phyloP scores from a whole-genome alignment of 2,797 vertebrate genomes.

The Cryptoblepharus egeriae region DNA sequence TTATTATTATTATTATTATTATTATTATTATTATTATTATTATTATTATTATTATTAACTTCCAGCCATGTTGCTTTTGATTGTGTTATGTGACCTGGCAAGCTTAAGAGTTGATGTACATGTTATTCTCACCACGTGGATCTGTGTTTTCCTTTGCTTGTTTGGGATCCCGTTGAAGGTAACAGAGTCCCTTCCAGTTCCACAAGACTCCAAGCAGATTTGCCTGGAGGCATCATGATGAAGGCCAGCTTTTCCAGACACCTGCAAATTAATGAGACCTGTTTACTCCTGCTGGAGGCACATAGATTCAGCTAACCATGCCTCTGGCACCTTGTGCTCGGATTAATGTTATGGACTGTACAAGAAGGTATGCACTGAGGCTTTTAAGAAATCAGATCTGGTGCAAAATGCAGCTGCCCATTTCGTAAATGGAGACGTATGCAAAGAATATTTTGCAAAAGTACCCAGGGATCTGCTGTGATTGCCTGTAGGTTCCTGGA shows the following conservation, averaged over 20 bases:
- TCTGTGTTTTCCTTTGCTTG: background rate
- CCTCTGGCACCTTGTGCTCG: slow-evolving; percentile 5
- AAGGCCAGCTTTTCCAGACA: background rate
- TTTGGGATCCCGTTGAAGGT: background rate
- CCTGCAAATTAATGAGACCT: background rate
- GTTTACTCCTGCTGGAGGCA: slow-evolving; percentile 8
- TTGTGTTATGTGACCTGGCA: background rate
- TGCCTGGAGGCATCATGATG: background rate
- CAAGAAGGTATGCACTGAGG: background rate
- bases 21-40: too few species aligned
- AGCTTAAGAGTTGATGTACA: background rate
- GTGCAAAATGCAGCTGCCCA: slow-evolving; percentile 20
- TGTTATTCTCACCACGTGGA: background rate
- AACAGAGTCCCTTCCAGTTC: too few species aligned
- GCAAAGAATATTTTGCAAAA: slow-evolving; percentile 54
- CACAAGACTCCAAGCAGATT: background rate
- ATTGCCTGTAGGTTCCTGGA: slow-evolving; percentile 52
- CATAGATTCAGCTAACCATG: slow-evolving; percentile 35
- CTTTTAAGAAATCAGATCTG: slow-evolving; percentile 50
- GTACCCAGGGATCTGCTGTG: slow-evolving; percentile 32
- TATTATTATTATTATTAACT: too few species aligned
- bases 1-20: too few species aligned
- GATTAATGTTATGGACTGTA: background rate
- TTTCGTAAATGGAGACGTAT: slow-evolving; percentile 28
- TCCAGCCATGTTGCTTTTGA: background rate